Conservation (phyloP, 1,140 invertebrate genomes). For the Hylaeus volcanicus region DNA sequence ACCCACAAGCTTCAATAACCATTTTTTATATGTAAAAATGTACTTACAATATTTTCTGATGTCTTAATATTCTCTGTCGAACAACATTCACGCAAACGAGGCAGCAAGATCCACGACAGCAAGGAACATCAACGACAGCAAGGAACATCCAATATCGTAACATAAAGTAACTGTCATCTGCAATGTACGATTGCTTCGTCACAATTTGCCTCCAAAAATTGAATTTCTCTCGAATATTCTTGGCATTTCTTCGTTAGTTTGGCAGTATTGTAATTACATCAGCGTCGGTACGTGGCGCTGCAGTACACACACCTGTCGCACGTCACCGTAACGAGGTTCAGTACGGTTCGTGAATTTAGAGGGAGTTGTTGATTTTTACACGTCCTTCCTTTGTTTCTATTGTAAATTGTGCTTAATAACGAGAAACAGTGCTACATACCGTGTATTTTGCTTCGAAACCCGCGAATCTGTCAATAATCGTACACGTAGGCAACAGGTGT, state of each 20-base stretch:
- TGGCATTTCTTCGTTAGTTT: conserved; percentile 10
- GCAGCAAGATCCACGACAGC: too few relatives aligned
- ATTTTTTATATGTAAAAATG: too few relatives aligned
- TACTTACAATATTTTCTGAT: too few relatives aligned
- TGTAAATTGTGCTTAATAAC: background rate
- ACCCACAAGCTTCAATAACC: too few relatives aligned
- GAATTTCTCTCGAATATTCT: background rate
- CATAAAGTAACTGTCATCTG: too few relatives aligned
- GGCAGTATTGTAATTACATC: conserved; percentile 27
- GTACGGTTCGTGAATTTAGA: conserved; percentile 26
- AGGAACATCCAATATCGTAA: too few relatives aligned
- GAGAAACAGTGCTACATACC: too few relatives aligned
- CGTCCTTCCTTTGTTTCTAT: background rate
- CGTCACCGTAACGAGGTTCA: conserved; percentile 11
- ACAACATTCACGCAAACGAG: too few relatives aligned
- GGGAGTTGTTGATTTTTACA: background rate
- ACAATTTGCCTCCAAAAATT: too few relatives aligned
- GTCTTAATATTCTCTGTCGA: too few relatives aligned
- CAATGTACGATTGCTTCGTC: too few relatives aligned
- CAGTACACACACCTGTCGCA: conserved; percentile 8
- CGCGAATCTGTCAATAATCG: conserved; percentile 51
- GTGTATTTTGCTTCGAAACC: conserved; percentile 3
- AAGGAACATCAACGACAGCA: too few relatives aligned
- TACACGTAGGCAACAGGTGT: conserved; percentile 64
- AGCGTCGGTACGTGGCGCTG: conserved; percentile 17